Evolutionary conservation across 2,888 invertebrate genomes (phyloP).

Genomic region (Frankliniella fusca): DNA sequence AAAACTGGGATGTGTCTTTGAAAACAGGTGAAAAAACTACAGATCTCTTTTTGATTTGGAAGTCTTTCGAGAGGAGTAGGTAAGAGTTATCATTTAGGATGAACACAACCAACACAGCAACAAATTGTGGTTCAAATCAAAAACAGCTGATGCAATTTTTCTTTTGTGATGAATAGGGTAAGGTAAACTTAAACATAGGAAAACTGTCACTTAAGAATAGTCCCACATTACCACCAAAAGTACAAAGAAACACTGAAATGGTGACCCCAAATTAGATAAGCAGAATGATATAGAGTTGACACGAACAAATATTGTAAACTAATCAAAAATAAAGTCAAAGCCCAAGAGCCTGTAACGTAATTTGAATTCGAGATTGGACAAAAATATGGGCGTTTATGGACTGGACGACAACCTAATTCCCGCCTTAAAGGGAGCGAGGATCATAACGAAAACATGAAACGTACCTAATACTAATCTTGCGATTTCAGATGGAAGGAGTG

Average conservation of each 20-base stretch:
- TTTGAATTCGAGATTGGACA: background rate
- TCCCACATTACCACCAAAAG: no score
- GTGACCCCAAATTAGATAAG: no score
- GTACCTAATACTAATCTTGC: conserved; percentile 10
- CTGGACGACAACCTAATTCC: background rate
- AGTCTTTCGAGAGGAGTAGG: background rate
- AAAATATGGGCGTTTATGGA: background rate
- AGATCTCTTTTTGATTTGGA: background rate
- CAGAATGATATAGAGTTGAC: no score
- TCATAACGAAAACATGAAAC: background rate
- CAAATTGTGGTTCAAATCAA: no score
- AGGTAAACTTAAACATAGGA: background rate
- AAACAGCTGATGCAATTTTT: no score
- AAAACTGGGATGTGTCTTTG: background rate
- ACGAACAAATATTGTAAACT: background rate
- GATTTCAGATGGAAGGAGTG: background rate
- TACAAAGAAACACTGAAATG: no score
- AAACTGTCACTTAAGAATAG: no score
- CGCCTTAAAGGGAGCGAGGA: background rate
- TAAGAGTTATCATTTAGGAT: background rate
- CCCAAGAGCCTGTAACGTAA: background rate
- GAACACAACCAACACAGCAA: background rate
- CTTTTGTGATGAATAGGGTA: no score
- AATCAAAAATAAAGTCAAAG: background rate
- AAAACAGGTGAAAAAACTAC: background rate